These are phyloP conservation scores for Syrphus vitripennis DNA, from an alignment of 2,888 invertebrate species.

Conservation along the genomic window DNA sequence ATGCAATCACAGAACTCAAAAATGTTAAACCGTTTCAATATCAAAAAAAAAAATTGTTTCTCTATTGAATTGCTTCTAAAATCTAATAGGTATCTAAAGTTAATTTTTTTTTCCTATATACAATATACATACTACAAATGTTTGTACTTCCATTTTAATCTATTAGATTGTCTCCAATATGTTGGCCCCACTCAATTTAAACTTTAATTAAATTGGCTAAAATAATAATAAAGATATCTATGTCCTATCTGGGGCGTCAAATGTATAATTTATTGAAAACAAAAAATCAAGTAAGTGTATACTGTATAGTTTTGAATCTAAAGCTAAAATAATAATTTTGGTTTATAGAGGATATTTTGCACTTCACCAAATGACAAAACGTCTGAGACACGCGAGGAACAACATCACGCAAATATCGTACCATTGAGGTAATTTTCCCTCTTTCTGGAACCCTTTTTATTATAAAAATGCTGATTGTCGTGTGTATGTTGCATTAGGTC, in stretches of 20 bases:
- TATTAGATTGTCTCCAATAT: conserved; percentile 2
- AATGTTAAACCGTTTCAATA: not conserved
- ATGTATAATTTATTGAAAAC: conserved; percentile 55
- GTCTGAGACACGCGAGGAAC: conserved; percentile 59
- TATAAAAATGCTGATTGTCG: conserved; percentile 6
- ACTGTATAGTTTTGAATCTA: not conserved
- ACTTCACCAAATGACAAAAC: conserved; percentile 68
- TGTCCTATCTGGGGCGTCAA: conserved; percentile 42
- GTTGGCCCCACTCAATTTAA: not conserved
- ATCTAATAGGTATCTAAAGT: no score
- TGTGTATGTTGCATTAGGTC: conserved; percentile 13
- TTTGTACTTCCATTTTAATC: not conserved
- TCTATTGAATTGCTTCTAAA: not conserved
- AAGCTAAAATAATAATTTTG: conserved; percentile 1
- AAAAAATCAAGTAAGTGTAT: not conserved
- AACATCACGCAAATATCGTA: conserved; percentile 55
- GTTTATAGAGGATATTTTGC: conserved; percentile 54
- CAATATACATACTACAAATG: no score
- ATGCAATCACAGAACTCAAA: not conserved
- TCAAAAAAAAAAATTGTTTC: not conserved
- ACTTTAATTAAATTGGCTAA: conserved; percentile 45
- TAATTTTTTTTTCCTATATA: not conserved
- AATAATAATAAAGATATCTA: conserved; percentile 51
- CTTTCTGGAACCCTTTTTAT: conserved; percentile 29
- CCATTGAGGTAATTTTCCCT: no score